Conservation (phyloP, 2,113 vertebrate genomes). For the Plotosus lineatus region DNA sequence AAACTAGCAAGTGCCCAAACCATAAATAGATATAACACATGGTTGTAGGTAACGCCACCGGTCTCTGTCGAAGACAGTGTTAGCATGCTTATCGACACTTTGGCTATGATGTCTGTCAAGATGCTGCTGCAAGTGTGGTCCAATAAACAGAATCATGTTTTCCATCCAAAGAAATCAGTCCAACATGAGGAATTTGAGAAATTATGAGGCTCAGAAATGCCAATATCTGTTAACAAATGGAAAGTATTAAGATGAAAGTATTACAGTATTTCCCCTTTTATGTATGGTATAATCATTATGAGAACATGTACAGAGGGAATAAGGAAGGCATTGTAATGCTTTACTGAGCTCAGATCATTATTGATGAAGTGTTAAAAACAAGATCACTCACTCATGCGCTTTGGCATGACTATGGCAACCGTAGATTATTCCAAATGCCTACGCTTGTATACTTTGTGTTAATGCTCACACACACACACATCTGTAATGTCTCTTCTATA, state of each 20-base stretch:
- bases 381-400: not conserved
- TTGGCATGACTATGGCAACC: not conserved
- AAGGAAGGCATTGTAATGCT: not conserved
- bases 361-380: not conserved
- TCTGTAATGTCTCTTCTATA: not conserved
- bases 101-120: not conserved
- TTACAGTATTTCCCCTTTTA: too few relatives aligned
- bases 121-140: not conserved
- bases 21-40: too few relatives aligned
- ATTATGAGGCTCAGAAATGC: not conserved
- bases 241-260: slow-evolving; percentile 4
- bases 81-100: too few relatives aligned
- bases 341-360: not conserved
- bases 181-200: not conserved
- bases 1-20: too few relatives aligned
- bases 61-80: too few relatives aligned
- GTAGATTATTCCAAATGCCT: not conserved
- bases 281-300: not conserved
- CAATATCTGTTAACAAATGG: not conserved
- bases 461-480: not conserved
- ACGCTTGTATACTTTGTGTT: not conserved
- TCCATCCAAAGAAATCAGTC: not conserved
- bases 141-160: not conserved
- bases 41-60: too few relatives aligned
- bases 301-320: not conserved